Conservation (phyloP, 2,888 invertebrate species). For the Seira ritae region DNA sequence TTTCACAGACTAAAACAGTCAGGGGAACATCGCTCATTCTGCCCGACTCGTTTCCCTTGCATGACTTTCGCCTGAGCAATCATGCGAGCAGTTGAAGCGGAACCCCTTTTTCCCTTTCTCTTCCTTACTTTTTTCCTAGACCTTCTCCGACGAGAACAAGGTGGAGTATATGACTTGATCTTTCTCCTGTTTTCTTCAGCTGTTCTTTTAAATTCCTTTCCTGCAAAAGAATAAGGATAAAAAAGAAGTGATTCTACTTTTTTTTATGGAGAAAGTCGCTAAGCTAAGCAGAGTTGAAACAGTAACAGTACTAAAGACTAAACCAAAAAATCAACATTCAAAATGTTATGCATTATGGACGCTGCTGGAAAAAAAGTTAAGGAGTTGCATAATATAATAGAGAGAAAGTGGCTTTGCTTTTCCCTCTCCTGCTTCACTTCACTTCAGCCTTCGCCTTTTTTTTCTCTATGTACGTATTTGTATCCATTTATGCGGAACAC, state of each 20-base stretch:
- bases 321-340: conserved; percentile 61
- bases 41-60: conserved; percentile 65
- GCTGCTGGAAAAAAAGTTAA: conserved; percentile 2
- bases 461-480: too few relatives aligned
- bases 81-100: conserved; percentile 71
- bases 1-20: conserved; percentile 73
- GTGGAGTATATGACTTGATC: too few relatives aligned
- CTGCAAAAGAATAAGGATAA: not conserved
- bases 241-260: conserved; percentile 47
- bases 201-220: conserved; percentile 53
- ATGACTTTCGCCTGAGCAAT: conserved; percentile 73
- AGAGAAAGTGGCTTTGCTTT: too few relatives aligned
- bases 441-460: too few relatives aligned
- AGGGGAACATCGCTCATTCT: conserved; percentile 72
- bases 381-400: too few relatives aligned
- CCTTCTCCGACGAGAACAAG: not conserved
- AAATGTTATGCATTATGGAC: conserved; percentile 55
- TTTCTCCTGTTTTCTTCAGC: conserved; percentile 13
- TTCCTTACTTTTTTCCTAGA: conserved; percentile 36
- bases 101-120: conserved; percentile 53
- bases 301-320: too few relatives aligned
- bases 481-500: too few relatives aligned
- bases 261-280: conserved; percentile 20
- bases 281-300: conserved; percentile 39
- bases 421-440: too few relatives aligned